Evolutionary conservation across 1,140 invertebrate species (phyloP).

Genomic region (Nylanderia fulva): DNA sequence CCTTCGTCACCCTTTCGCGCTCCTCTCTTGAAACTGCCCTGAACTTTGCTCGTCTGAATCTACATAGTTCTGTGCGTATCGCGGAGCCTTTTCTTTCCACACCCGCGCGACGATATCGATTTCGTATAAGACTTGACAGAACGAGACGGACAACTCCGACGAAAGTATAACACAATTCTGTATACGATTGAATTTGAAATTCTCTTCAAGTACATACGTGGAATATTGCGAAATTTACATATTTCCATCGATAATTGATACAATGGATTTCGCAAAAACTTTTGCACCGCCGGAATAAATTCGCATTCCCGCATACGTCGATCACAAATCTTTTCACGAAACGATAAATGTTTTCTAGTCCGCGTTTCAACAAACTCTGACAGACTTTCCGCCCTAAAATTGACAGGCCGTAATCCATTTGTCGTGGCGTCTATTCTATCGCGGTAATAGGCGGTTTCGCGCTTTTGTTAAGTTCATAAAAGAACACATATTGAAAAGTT

Average conservation of each 20-base stretch:
- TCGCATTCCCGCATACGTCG: neutral
- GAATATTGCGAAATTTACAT: neutral
- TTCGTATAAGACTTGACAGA: slow-evolving; percentile 41
- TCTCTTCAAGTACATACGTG: neutral
- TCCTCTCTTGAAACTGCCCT: slow-evolving; percentile 27
- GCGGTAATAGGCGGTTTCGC: neutral
- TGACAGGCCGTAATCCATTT: neutral
- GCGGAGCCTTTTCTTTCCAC: slow-evolving; percentile 15
- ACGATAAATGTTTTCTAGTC: neutral
- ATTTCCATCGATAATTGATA: neutral
- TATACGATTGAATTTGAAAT: neutral
- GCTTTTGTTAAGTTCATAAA: slow-evolving; percentile 16
- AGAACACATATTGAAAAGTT: neutral
- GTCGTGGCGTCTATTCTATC: neutral
- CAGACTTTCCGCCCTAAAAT: neutral
- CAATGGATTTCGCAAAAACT: neutral
- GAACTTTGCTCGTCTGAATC: slow-evolving; percentile 31
- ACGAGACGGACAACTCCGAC: slow-evolving; percentile 26
- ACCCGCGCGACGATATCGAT: slow-evolving; percentile 27
- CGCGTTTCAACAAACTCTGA: neutral
- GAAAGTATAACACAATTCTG: neutral
- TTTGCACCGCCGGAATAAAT: neutral
- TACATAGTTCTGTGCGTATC: slow-evolving; percentile 20
- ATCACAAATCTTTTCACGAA: neutral
- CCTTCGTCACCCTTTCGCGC: too few species aligned